phyloP scores from a whole-genome alignment of 2,797 vertebrate genomes.

The Leuciscus waleckii region DNA sequence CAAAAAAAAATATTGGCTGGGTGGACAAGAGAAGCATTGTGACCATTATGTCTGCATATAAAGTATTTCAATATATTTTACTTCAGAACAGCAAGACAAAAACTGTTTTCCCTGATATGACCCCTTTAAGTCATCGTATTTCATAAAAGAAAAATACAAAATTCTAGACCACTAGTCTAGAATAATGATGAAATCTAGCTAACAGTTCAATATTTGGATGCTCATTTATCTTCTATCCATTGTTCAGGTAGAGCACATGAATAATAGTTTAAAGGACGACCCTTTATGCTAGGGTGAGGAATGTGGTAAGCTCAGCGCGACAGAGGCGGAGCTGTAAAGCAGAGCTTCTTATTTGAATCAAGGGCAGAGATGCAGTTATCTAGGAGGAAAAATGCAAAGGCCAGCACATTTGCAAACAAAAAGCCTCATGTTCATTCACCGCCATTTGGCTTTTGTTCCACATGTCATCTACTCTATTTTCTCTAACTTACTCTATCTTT shows the following conservation, averaged over 20 bases:
- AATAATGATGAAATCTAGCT: slow-evolving; percentile 29
- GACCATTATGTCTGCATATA: not conserved
- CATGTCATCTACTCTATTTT: slow-evolving; percentile 8
- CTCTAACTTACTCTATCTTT: too few relatives aligned
- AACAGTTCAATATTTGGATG: slow-evolving; percentile 25
- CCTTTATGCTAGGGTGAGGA: slow-evolving; percentile 22
- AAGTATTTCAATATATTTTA: not conserved
- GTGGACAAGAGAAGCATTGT: not conserved
- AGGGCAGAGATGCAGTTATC: slow-evolving; percentile 28
- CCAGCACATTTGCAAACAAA: slow-evolving; percentile 46
- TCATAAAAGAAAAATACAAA: not conserved
- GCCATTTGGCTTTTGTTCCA: slow-evolving; percentile 30
- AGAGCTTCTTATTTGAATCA: slow-evolving; percentile 22
- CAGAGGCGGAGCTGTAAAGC: not conserved
- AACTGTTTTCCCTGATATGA: not conserved
- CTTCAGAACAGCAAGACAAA: not conserved
- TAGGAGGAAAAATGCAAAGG: slow-evolving; percentile 26
- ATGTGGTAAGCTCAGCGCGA: not conserved
- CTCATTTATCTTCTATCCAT: slow-evolving; percentile 21
- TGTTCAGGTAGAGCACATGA: slow-evolving; percentile 28
- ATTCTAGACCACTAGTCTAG: not conserved
- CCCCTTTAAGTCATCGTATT: slow-evolving; percentile 17
- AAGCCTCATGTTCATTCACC: slow-evolving; percentile 12
- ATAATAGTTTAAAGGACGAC: slow-evolving; percentile 14
- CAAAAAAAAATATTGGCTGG: not conserved